These are phyloP conservation scores for Silurus lanzhouensis DNA, from an alignment of 2,797 vertebrate species.

Conservation along the genomic window DNA sequence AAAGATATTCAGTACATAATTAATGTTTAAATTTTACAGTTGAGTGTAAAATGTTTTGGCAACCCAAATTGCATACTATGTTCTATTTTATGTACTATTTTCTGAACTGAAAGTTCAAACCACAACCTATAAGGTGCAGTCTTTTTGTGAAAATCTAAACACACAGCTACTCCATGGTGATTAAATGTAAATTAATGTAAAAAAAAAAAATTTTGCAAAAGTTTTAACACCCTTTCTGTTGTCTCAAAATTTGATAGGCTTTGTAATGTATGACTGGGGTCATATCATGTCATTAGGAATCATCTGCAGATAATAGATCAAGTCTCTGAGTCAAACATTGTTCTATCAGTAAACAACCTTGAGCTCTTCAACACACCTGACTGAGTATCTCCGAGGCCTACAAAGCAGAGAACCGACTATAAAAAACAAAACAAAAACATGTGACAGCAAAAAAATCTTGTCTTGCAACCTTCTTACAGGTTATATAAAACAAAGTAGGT, in stretches of 20 bases:
- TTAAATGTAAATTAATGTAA: neutral
- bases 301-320: too few species aligned
- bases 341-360: too few species aligned
- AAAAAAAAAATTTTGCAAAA: neutral
- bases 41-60: neutral
- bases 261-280: too few species aligned
- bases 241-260: too few species aligned
- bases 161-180: too few species aligned
- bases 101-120: neutral
- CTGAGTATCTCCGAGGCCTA: neutral
- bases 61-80: neutral
- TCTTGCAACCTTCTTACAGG: neutral
- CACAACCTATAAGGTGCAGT: neutral
- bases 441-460: neutral
- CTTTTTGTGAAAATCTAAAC: too few species aligned
- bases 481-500: neutral
- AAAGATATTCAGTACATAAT: neutral
- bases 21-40: neutral
- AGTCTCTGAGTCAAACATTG: too few species aligned
- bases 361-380: neutral
- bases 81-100: too few species aligned
- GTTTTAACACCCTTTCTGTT: neutral
- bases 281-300: too few species aligned
- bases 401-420: neutral
- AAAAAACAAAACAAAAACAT: neutral